Evolutionary conservation across 2,888 invertebrate genomes (phyloP).

Genomic region (Odiellus spinosus): DNA sequence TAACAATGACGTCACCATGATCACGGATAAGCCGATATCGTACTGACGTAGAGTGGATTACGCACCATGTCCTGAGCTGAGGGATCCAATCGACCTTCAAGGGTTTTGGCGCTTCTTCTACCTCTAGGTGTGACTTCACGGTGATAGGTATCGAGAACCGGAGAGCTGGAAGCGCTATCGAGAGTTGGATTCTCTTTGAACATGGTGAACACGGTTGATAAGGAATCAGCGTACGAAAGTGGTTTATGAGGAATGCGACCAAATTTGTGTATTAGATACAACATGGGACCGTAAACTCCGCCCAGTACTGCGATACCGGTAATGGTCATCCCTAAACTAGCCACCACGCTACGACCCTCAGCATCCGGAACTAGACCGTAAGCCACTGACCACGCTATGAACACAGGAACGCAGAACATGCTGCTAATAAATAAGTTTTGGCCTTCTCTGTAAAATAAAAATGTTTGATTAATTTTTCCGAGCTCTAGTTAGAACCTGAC

Average conservation of each 20-base stretch:
- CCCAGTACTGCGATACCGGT: constrained; percentile 10
- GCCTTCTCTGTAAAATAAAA: constrained; percentile 8
- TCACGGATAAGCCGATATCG: constrained; percentile 14
- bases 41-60: constrained; percentile 14
- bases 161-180: constrained; percentile 9
- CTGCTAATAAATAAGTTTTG: constrained; percentile 10
- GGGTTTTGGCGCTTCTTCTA: constrained; percentile 12
- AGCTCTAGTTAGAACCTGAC: too few relatives aligned
- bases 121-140: constrained; percentile 4
- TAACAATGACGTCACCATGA: too few relatives aligned
- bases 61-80: constrained; percentile 6
- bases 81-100: constrained; percentile 4
- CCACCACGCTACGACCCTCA: constrained; percentile 11
- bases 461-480: too few relatives aligned
- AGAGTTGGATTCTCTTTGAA: constrained; percentile 10
- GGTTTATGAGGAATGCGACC: constrained; percentile 14
- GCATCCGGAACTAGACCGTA: constrained; percentile 9
- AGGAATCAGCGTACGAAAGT: constrained; percentile 16
- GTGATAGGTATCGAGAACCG: constrained; percentile 1
- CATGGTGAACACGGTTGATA: constrained; percentile 19
- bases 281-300: constrained; percentile 14
- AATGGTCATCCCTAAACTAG: constrained; percentile 10
- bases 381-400: constrained; percentile 10
- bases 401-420: constrained; percentile 8
- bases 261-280: constrained; percentile 16